A percentile compares a stretch with the other conserved stretches of the same genome.
phyloP scores from a whole-genome alignment of 2,888 invertebrate species.

The Entomobrya multifasciata region DNA sequence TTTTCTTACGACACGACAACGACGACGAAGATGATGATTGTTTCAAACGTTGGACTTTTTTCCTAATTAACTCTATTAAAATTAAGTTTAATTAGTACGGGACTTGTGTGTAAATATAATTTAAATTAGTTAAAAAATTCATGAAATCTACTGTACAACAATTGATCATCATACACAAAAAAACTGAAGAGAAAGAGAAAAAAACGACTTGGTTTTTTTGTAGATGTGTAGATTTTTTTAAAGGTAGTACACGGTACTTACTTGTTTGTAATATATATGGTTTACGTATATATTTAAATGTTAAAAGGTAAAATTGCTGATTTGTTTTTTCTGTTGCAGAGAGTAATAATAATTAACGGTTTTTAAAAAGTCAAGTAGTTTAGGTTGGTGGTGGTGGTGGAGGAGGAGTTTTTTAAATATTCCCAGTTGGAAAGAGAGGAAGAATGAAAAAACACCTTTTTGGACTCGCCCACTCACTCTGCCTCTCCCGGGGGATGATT shows the following conservation, averaged over 20 bases:
- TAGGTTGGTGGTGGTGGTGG: no score
- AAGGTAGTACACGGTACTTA: slow-evolving; percentile 36
- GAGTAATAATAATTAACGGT: background rate
- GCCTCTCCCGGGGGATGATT: no score
- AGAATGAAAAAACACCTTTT: no score
- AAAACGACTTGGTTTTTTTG: no score
- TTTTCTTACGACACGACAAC: no score
- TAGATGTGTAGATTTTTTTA: no score
- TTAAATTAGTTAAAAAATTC: slow-evolving; percentile 27
- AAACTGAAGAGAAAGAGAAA: background rate
- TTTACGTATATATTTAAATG: background rate
- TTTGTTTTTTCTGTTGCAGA: no score
- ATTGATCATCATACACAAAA: background rate
- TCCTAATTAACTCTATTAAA: background rate
- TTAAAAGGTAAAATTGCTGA: slow-evolving; percentile 57
- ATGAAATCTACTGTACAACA: no score
- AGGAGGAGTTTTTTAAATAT: no score
- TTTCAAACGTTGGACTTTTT: slow-evolving; percentile 62
- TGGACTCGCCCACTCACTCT: no score
- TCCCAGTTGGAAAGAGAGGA: slow-evolving; percentile 19
- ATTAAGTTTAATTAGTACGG: no score
- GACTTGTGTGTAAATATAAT: no score
- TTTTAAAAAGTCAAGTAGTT: background rate
- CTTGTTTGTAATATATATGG: slow-evolving; percentile 21
- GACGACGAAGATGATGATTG: slow-evolving; percentile 66